Evolutionary conservation across 2,888 invertebrate genomes (phyloP).

Genomic region (Scelioninae gen. 2): DNA sequence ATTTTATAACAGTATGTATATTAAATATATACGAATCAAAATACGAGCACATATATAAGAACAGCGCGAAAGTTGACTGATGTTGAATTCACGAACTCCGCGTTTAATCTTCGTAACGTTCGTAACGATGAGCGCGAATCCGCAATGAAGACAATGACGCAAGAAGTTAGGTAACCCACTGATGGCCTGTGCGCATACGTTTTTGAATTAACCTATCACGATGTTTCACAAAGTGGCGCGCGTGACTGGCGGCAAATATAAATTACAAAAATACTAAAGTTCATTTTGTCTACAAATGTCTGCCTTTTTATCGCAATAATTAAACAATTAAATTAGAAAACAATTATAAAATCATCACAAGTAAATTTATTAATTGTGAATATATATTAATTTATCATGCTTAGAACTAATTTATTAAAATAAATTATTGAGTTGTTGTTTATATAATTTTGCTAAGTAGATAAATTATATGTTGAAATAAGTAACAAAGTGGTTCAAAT

Average conservation of each 20-base stretch:
- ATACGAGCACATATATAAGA: constrained; percentile 45
- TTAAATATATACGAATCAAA: constrained; percentile 23
- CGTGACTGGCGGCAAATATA: constrained; percentile 17
- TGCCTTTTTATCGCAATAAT: too few species aligned
- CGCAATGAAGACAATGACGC: constrained; percentile 48
- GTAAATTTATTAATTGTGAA: too few species aligned
- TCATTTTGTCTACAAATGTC: background rate
- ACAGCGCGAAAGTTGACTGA: constrained; percentile 56
- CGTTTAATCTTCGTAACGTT: constrained; percentile 57
- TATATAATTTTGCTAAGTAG: background rate
- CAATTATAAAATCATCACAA: too few species aligned
- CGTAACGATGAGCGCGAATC: constrained; percentile 54
- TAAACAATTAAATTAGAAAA: too few species aligned
- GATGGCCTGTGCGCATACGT: constrained; percentile 44
- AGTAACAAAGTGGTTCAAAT: constrained; percentile 8
- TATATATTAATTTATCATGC: too few species aligned
- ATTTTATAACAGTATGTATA: background rate
- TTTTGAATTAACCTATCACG: constrained; percentile 40
- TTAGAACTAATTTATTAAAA: too few species aligned
- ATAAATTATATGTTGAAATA: background rate
- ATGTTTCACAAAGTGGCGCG: background rate
- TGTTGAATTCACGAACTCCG: constrained; percentile 47
- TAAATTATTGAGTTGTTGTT: too few species aligned
- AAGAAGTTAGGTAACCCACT: constrained; percentile 48
- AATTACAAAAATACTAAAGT: background rate